Evolutionary conservation across 2,888 invertebrate species (phyloP).

Genomic region (Leucania comma): DNA sequence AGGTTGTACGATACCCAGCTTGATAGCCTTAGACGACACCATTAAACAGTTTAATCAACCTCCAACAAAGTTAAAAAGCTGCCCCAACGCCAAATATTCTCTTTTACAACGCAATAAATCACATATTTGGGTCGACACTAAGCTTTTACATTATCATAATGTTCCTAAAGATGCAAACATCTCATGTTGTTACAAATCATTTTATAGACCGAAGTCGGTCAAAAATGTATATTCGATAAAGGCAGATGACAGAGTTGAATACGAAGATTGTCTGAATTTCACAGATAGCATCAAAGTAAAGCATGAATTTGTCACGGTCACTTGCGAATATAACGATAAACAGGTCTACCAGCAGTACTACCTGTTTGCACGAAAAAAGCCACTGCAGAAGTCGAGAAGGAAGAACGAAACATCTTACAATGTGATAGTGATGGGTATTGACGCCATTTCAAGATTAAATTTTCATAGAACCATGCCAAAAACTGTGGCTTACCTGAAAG

Average conservation of each 20-base stretch:
- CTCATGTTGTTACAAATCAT: constrained; percentile 92
- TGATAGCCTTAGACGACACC: constrained; percentile 91
- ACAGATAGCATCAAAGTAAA: constrained; percentile 80
- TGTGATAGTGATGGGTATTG: constrained; percentile 95
- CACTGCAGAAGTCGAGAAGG: constrained; percentile 64
- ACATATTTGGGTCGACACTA: constrained; percentile 89
- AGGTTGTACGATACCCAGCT: constrained; percentile 93
- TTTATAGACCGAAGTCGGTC: constrained; percentile 89
- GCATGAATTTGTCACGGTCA: constrained; percentile 93
- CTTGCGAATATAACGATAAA: constrained; percentile 88
- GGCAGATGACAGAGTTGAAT: constrained; percentile 87
- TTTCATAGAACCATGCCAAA: constrained; percentile 96
- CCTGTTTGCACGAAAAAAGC: constrained; percentile 90
- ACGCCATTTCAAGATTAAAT: constrained; percentile 96
- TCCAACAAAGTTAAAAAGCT: constrained; percentile 87
- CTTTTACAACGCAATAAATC: constrained; percentile 91
- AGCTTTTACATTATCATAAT: constrained; percentile 87
- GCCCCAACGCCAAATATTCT: constrained; percentile 86
- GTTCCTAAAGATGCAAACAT: constrained; percentile 83
- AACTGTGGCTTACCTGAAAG: constrained; percentile 91
- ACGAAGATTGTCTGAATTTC: constrained; percentile 88
- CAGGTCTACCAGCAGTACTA: constrained; percentile 93
- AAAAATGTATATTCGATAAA: constrained; percentile 83
- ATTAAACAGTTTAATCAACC: constrained; percentile 89
- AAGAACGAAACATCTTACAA: constrained; percentile 86